phyloP scores from a whole-genome alignment of 2,113 vertebrate species.

The Lycaon pictus region DNA sequence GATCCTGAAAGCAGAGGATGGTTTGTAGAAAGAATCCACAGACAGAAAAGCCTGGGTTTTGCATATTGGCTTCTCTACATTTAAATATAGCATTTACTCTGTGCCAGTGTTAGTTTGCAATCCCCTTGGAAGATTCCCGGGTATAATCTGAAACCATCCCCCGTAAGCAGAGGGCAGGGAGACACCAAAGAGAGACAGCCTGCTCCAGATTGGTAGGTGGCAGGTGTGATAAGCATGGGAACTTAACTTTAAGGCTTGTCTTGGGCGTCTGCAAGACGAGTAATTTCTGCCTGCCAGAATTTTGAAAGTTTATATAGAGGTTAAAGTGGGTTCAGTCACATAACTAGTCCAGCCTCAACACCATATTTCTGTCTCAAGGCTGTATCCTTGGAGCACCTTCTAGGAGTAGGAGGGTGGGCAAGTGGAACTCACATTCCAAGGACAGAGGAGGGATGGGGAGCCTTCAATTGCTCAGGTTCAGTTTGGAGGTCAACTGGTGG shows the following conservation, averaged over 20 bases:
- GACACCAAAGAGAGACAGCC: not conserved
- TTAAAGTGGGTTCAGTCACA: not conserved
- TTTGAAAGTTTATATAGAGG: not conserved
- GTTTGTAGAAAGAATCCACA: not conserved
- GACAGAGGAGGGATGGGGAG: not conserved
- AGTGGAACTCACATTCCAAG: not conserved
- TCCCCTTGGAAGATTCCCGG: not conserved
- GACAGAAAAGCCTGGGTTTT: not conserved
- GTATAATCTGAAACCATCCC: not conserved
- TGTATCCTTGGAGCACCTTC: not conserved
- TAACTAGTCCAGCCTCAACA: not conserved
- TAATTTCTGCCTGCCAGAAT: not conserved
- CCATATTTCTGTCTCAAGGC: not conserved
- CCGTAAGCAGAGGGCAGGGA: not conserved
- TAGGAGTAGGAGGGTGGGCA: not conserved
- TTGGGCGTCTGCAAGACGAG: not conserved
- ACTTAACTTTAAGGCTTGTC: not conserved
- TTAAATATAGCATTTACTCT: not conserved
- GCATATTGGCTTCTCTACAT: not conserved
- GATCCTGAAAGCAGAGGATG: not conserved
- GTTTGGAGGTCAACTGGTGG: not conserved
- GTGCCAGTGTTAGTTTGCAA: not conserved
- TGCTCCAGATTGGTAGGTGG: not conserved
- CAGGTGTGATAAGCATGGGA: not conserved
- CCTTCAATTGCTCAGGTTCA: not conserved